Evolutionary conservation across 2,888 invertebrate genomes (phyloP), one percentile per base, ranked within the genome.

Genomic region (Loripinus fragilis): DNA sequence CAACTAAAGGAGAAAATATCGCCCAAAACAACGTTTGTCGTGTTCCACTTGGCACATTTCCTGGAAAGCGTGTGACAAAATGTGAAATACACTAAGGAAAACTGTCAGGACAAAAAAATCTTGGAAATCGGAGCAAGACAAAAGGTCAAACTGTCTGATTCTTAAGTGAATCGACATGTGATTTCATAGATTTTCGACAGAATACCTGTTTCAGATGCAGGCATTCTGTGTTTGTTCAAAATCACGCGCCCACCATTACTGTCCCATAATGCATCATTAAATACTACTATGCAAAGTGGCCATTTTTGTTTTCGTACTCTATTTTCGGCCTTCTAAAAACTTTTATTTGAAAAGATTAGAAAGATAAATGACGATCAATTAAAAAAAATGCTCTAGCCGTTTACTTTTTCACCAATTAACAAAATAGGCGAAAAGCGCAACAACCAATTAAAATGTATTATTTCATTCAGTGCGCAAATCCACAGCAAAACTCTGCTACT

Each of bases 171-270:
- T 8, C 5, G 55, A 10, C 5, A 23, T 25, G 55, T 55, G 23
- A 5, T 55, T 55, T 38, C 5, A 2, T 48, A 17, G 38, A 38
- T 38, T 38, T 38, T 23, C 25, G 28, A 33, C 60, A 33, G 60
- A 71, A 23, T 81, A 86, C 87, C 87, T 85, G 86, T 78, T 82
- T 85, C 84, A 80, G 86, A 85, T 67, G 88, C 86, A 88, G 89
- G 90, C 90, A 91, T 91, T 89, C 87, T 90, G 88, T 86, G 86
- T 89, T 93, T 92, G 93, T 93, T 93, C 93, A 93, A 93, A 93
- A 93, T 93, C 93, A 93, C 93, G 93, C 93, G 93, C 93, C 93
- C 93, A 93, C 93, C 93, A 93, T 93, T 93, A 91, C 93, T 89
- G 91, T 92, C 92, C 92, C 92, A 92, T 90, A 91, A 92, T 93